Percentiles rank a stretch among this genome's conserved stretches.
phyloP scores from a whole-genome alignment of 2,797 vertebrate genomes.

The Coccyzus lansbergi region DNA sequence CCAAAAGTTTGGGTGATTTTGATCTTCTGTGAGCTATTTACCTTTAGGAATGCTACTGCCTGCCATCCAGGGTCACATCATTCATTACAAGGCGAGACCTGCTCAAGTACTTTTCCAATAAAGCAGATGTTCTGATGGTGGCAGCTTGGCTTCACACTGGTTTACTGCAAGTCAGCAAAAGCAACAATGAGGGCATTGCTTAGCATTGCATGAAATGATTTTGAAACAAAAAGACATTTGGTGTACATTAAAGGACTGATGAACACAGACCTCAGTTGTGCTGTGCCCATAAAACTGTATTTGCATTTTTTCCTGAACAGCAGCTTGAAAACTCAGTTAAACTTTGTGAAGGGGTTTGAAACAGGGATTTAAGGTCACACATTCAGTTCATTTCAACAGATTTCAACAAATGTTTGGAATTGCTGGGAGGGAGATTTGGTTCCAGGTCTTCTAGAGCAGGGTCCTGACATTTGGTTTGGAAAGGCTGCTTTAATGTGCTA shows the following conservation, averaged over 20 bases:
- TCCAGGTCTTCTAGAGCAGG: not conserved
- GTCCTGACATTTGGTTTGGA: not conserved
- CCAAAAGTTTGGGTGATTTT: not conserved
- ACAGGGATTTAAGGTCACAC: not conserved
- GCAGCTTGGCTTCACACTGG: constrained; percentile 24
- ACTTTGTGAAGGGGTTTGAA: not conserved
- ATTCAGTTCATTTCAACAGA: not conserved
- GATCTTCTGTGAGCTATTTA: not conserved
- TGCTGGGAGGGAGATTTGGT: not conserved
- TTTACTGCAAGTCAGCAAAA: constrained; percentile 31
- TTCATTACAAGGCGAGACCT: constrained; percentile 2
- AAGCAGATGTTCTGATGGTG: constrained; percentile 29
- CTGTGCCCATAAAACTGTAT: not conserved
- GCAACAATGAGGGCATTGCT: not conserved
- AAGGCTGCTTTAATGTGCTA: not conserved
- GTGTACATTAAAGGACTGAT: not conserved
- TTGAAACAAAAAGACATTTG: not conserved
- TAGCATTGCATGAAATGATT: not conserved
- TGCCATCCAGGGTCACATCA: not conserved
- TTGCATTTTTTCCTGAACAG: not conserved
- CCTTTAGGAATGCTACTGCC: not conserved
- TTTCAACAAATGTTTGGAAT: not conserved
- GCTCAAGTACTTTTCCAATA: constrained; percentile 1
- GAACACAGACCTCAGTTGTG: not conserved
- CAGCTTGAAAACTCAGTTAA: not conserved